Conservation (phyloP, 2,797 vertebrate species). For the Graptemys geographica region DNA sequence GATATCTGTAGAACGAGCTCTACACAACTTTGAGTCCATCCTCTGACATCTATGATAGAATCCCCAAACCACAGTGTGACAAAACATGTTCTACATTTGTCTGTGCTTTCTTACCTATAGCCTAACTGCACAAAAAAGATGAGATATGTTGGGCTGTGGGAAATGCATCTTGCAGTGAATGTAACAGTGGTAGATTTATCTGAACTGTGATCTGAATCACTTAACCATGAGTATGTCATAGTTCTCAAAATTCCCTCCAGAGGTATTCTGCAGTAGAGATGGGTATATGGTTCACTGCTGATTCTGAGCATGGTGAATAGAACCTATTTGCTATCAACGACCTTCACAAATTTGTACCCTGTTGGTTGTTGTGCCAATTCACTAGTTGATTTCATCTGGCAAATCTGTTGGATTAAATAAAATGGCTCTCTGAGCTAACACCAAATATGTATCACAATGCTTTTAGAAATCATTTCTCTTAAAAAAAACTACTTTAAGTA, state of each 20-base stretch:
- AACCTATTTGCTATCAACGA: not conserved
- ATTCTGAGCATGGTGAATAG: not conserved
- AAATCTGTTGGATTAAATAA: not conserved
- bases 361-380: not conserved
- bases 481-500: not conserved
- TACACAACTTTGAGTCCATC: not conserved
- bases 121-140: not conserved
- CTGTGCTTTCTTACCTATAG: not conserved
- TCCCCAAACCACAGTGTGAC: rapidly evolving
- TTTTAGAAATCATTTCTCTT: not conserved
- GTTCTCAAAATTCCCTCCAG: not conserved
- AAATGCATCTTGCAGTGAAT: rapidly evolving
- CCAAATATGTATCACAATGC: not conserved
- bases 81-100: rapidly evolving
- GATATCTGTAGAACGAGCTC: rapidly evolving
- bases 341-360: not conserved
- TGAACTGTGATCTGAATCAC: not conserved
- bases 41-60: rapidly evolving
- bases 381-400: not conserved
- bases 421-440: not conserved
- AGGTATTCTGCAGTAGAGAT: rapidly evolving
- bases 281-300: not conserved
- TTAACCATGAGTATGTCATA: not conserved
- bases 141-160: rapidly evolving
- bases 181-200: rapidly evolving